Percentiles rank a stretch among this genome's conserved stretches.
Evolutionary conservation across 2,888 invertebrate genomes (phyloP).

Genomic region (Tipula vernalis): DNA sequence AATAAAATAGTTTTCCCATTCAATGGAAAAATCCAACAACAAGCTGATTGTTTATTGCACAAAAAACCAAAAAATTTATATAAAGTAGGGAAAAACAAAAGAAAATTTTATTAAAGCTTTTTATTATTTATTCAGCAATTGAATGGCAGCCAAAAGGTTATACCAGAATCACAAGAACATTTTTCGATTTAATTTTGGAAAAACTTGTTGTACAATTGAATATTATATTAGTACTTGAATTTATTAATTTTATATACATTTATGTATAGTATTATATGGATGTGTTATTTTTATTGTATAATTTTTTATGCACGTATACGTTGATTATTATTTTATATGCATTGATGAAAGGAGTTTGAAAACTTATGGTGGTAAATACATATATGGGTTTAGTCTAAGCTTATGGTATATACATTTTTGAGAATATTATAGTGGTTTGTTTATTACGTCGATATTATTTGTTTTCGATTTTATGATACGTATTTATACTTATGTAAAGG

Average conservation of each 20-base stretch:
- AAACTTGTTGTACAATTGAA: background rate
- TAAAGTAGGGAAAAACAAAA: background rate
- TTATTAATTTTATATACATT: background rate
- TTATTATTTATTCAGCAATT: background rate
- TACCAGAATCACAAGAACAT: background rate
- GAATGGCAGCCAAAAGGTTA: background rate
- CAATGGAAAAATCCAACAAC: background rate
- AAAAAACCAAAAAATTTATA: background rate
- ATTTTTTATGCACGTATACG: too few species aligned
- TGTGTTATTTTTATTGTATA: background rate
- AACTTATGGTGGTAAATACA: too few species aligned
- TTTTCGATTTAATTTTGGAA: background rate
- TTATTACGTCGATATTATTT: too few species aligned
- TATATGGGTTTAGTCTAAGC: too few species aligned
- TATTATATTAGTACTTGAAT: background rate
- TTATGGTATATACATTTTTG: too few species aligned
- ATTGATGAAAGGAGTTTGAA: too few species aligned
- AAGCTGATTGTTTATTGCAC: background rate
- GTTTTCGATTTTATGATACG: too few species aligned
- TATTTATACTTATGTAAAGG: too few species aligned
- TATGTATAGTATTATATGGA: background rate
- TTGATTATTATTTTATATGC: too few species aligned
- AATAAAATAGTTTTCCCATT: background rate
- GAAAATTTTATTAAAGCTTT: background rate
- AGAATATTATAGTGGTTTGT: too few species aligned